Evolutionary conservation across 2,113 vertebrate genomes (phyloP).

Genomic region (Lates calcarifer): DNA sequence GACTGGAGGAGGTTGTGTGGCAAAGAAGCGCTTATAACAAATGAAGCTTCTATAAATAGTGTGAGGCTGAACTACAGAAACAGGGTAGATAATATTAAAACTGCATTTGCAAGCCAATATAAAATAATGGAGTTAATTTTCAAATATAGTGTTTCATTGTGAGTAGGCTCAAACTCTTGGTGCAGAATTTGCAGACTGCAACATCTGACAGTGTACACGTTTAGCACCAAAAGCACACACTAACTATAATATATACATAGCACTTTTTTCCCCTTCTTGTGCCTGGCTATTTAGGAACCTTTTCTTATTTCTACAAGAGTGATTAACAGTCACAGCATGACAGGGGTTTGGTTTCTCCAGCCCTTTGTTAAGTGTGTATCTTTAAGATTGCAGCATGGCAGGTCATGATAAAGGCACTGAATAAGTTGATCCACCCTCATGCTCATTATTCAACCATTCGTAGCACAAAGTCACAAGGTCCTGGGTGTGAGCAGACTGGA

Average conservation of each 20-base stretch:
- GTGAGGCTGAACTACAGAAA: slow-evolving; percentile 20
- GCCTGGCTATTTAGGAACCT: slow-evolving; percentile 1
- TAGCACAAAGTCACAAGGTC: slow-evolving; percentile 29
- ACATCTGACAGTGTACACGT: background rate
- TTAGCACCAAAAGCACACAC: background rate
- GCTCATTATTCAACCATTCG: slow-evolving; percentile 32
- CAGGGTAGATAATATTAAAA: background rate
- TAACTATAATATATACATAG: background rate
- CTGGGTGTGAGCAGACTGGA: slow-evolving; percentile 43
- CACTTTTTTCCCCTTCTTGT: background rate
- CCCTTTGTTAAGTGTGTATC: slow-evolving; percentile 54
- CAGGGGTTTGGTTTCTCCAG: slow-evolving; percentile 30
- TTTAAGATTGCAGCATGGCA: slow-evolving; percentile 58
- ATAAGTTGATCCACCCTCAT: slow-evolving; percentile 42
- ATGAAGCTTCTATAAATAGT: slow-evolving; percentile 66
- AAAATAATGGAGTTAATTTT: slow-evolving; percentile 4
- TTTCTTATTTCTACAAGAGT: slow-evolving; percentile 7
- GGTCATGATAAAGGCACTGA: slow-evolving; percentile 62
- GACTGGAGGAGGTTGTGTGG: slow-evolving; percentile 53
- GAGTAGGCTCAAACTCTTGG: background rate
- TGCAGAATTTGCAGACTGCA: background rate
- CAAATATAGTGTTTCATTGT: background rate
- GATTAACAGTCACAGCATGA: slow-evolving; percentile 16
- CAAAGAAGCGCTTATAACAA: slow-evolving; percentile 54
- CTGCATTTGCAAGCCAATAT: background rate